These are phyloP conservation scores for Scaptomyza graminum DNA, from an alignment of 1,140 invertebrate genomes.

Conservation along the genomic window DNA sequence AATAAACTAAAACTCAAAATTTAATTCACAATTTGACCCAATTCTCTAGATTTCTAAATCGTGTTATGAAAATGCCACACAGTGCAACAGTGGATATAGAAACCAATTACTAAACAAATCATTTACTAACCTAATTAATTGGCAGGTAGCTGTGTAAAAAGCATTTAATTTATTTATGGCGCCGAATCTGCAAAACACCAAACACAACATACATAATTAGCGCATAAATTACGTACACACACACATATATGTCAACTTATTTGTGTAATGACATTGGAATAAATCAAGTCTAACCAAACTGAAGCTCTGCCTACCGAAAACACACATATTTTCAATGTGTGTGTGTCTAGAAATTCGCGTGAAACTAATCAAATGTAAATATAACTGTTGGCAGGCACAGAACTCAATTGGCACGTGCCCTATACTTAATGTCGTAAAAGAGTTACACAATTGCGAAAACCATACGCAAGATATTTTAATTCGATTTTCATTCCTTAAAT, in stretches of 20 bases:
- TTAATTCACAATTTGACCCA: not conserved
- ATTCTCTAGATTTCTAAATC: not conserved
- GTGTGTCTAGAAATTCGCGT: not conserved
- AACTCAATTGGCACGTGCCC: conserved; percentile 5
- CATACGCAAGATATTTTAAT: conserved; percentile 3
- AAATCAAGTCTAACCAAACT: conserved; percentile 44
- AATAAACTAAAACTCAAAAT: not conserved
- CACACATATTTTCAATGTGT: no score
- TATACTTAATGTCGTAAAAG: conserved; percentile 42
- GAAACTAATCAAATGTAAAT: conserved; percentile 52
- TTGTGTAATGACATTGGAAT: conserved; percentile 27
- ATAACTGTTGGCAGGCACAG: conserved; percentile 24
- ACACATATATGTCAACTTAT: not conserved
- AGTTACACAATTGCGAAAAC: no score
- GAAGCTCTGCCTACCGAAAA: conserved; percentile 16
- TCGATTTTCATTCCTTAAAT: conserved; percentile 26
- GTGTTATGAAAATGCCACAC: not conserved
- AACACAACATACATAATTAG: conserved; percentile 54
- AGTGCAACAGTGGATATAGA: conserved; percentile 15
- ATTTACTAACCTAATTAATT: conserved; percentile 63
- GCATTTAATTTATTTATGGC: conserved; percentile 64
- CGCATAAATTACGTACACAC: conserved; percentile 58
- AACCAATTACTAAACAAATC: conserved; percentile 63
- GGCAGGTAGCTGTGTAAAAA: conserved; percentile 42
- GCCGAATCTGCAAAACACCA: conserved; percentile 43